phyloP scores from a whole-genome alignment of 2,888 invertebrate genomes.

The Leptopilina syphax region DNA sequence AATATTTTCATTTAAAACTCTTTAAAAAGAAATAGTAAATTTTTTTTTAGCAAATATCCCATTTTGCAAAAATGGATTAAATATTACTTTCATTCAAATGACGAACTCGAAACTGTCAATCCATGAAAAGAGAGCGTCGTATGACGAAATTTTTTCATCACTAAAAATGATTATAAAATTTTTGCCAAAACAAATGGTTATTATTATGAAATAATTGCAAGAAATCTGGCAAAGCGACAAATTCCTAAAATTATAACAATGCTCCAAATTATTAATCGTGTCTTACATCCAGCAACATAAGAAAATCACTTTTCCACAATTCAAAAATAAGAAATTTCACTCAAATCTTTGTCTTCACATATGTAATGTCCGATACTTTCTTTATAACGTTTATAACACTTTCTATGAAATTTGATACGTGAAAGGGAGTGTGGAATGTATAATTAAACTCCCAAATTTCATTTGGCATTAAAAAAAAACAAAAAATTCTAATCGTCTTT shows the following conservation, averaged over 20 bases:
- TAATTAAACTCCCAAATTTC: slow-evolving; percentile 24
- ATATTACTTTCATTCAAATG: slow-evolving; percentile 15
- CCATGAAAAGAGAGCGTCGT: not conserved
- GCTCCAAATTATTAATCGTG: slow-evolving; percentile 19
- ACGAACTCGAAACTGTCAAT: not conserved
- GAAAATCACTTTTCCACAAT: slow-evolving; percentile 22
- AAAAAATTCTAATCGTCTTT: not conserved
- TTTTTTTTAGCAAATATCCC: no score
- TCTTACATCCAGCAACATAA: slow-evolving; percentile 31
- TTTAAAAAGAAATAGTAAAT: no score
- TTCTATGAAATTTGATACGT: slow-evolving; percentile 32
- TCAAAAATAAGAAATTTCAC: slow-evolving; percentile 2
- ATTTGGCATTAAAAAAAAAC: slow-evolving; percentile 25
- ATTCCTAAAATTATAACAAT: slow-evolving; percentile 6
- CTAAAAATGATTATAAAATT: not conserved
- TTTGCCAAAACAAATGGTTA: not conserved
- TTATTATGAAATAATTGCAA: slow-evolving; percentile 4
- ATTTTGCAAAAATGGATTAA: no score
- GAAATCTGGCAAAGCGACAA: slow-evolving; percentile 2
- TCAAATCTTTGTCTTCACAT: slow-evolving; percentile 5
- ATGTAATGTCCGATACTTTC: slow-evolving; percentile 21
- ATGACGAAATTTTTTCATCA: slow-evolving; percentile 1
- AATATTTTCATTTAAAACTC: no score
- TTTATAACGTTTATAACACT: slow-evolving; percentile 33
- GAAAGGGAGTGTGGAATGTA: not conserved